These are phyloP conservation scores for Drosophila parabipectinata DNA, from an alignment of 1,140 invertebrate species.

Conservation along the genomic window DNA sequence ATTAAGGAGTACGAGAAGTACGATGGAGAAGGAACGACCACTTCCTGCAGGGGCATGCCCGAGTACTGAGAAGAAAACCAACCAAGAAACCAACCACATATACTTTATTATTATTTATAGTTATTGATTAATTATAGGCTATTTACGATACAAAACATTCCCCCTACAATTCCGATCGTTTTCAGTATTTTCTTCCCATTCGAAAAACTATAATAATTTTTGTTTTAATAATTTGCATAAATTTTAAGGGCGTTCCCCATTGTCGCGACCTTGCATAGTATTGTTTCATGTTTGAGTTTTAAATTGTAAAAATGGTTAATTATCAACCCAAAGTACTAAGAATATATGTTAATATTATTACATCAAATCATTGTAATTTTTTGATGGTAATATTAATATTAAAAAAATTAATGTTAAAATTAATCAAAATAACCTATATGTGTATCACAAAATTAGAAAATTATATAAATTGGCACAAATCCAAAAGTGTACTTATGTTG, in stretches of 20 bases:
- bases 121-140: constrained; percentile 29
- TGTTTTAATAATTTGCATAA: constrained; percentile 8
- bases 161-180: not conserved
- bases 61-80: constrained; percentile 36
- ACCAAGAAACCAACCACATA: constrained; percentile 22
- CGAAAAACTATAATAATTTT: not conserved
- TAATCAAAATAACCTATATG: not conserved
- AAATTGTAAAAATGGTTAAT: constrained; percentile 6
- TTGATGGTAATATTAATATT: not conserved
- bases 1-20: constrained; percentile 8
- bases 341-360: not conserved
- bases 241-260: constrained; percentile 13
- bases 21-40: constrained; percentile 20
- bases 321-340: not conserved
- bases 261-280: constrained; percentile 1
- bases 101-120: constrained; percentile 51
- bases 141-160: constrained; percentile 7
- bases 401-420: not conserved
- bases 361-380: no score
- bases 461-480: not conserved
- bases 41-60: constrained; percentile 15
- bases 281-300: constrained; percentile 20
- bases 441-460: not conserved
- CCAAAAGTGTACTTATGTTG: not conserved
- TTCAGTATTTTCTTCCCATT: not conserved